Evolutionary conservation across 1,140 invertebrate genomes (phyloP), one percentile per base, ranked within the genome.

Genomic region (Dendroctonus ponderosae): DNA sequence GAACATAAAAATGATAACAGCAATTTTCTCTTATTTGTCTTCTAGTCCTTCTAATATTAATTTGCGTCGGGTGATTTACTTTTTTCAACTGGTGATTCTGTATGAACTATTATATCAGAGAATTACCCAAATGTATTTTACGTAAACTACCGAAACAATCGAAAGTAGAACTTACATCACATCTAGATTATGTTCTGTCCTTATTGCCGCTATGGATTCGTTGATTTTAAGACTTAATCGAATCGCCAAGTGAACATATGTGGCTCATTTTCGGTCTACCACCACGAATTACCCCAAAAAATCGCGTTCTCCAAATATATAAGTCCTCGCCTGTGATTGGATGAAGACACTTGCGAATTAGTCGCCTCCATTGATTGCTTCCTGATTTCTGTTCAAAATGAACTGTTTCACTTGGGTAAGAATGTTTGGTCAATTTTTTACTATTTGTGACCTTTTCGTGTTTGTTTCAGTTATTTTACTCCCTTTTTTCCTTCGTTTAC

Each of bases 361-460:
- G 8, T 46, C 12, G 11, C 11, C 8, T 52, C 4, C 50, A 2
- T 8, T 12, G 15, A 52, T n/a, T 8, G 15, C 26, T 52, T 52
- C 11, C 9, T 52, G 50, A 52, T 52, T 52, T 52, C 15, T 8
- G 3, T 52, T 56, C 7, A 56, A 56, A 60, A 67, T 67, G 66
- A 61, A 62, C 43, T 56, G 51, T 59, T 67, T 67, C 9, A 8
- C 39, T 7, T 61, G 53, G 65, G 65, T 67, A 53, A 67, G 65
- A 11, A 43, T 12, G 6, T 2, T 50, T 42, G 6, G 11, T 7
- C 1, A 3, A 6, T 46, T 43, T 56, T 11, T 26, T 48, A n/a
- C 4, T n/a, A 41, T 5, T 49, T 14, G 15, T 63, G 5, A 41
- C 39, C 40, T 26, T n/a, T 7, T 40, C 2, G 40, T 39, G 14